Evolutionary conservation across 2,797 vertebrate species (phyloP).

Genomic region (Manis crassicaudata): DNA sequence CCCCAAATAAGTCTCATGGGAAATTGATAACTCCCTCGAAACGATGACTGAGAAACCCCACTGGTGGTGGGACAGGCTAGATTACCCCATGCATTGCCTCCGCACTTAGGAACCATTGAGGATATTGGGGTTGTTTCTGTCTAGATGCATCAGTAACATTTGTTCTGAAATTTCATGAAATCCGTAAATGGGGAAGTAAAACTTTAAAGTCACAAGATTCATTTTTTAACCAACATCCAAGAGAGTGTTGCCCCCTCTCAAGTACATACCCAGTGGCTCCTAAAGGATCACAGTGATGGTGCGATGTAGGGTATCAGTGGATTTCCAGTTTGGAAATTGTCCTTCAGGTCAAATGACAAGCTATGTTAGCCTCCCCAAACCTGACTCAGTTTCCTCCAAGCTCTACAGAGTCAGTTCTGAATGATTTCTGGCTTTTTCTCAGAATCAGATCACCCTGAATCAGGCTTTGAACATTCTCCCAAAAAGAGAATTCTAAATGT

Average conservation of each 20-base stretch:
- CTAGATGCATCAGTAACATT: background rate
- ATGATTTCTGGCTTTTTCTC: conserved; percentile 20
- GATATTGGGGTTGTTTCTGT: background rate
- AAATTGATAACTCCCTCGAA: conserved; percentile 50
- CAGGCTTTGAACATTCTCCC: background rate
- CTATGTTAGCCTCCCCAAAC: background rate
- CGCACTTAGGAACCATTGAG: background rate
- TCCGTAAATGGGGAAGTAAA: conserved; percentile 4
- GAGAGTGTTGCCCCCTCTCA: background rate
- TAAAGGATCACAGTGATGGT: background rate
- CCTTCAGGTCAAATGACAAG: background rate
- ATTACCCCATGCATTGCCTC: background rate
- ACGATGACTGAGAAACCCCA: conserved; percentile 32
- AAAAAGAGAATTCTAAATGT: conserved; percentile 7
- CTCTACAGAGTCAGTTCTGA: conserved; percentile 17
- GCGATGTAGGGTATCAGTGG: background rate
- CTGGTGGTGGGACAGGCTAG: background rate
- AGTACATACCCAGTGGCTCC: background rate
- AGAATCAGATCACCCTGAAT: conserved; percentile 36
- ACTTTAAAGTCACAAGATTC: background rate
- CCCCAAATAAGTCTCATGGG: conserved; percentile 51
- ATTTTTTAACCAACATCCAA: conserved; percentile 17
- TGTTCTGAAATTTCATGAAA: conserved; percentile 1
- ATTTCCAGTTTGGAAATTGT: conserved; percentile 20
- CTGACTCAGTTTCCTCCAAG: background rate